These are phyloP conservation scores for Ceratotherium simum DNA, from an alignment of 2,113 vertebrate genomes.

Conservation along the genomic window DNA sequence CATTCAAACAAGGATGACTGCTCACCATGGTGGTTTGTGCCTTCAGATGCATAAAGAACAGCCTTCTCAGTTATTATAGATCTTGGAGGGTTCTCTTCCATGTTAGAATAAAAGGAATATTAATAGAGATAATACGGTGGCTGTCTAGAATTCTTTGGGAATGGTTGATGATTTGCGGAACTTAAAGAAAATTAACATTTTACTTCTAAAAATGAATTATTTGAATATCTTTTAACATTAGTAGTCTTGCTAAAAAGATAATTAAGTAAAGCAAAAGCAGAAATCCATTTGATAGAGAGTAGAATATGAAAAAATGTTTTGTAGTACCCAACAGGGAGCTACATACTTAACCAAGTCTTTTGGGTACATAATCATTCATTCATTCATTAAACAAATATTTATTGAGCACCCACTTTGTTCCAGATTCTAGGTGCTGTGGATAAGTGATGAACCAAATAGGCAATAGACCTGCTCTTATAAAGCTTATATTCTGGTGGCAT, in stretches of 20 bases:
- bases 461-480: background rate
- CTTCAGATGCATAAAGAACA: background rate
- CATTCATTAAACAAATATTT: background rate
- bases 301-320: background rate
- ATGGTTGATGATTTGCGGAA: background rate
- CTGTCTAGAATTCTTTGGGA: background rate
- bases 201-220: slow-evolving; percentile 41
- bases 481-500: background rate
- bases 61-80: slow-evolving; percentile 42
- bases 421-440: background rate
- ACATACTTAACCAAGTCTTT: background rate
- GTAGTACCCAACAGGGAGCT: background rate
- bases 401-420: background rate
- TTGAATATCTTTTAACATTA: slow-evolving; percentile 45
- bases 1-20: background rate
- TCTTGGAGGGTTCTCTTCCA: slow-evolving; percentile 30
- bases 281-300: background rate
- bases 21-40: fast-evolving
- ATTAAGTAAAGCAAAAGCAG: slow-evolving; percentile 37
- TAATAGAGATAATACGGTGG: background rate
- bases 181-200: slow-evolving; percentile 28
- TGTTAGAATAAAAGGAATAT: slow-evolving; percentile 51
- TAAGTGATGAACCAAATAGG: background rate
- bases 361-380: background rate
- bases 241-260: background rate